These are phyloP conservation scores for Drosophila dives DNA, from an alignment of 2,888 invertebrate genomes.

Conservation along the genomic window DNA sequence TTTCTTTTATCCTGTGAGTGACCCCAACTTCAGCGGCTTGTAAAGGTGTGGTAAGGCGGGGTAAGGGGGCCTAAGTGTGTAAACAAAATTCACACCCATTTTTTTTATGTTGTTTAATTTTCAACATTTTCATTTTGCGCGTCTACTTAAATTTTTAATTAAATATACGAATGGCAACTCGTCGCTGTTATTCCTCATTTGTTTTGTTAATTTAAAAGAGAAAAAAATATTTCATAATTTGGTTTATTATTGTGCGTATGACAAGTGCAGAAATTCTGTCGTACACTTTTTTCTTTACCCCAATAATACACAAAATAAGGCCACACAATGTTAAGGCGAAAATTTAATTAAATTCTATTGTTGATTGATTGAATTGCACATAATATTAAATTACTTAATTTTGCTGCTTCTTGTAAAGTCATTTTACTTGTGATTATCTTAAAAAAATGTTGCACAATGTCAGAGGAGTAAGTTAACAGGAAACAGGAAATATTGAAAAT, in stretches of 20 bases:
- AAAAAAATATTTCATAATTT: not conserved
- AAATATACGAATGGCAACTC: constrained; percentile 31
- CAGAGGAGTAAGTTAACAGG: not conserved
- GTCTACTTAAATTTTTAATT: constrained; percentile 37
- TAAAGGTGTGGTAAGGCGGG: not conserved
- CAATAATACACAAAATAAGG: constrained; percentile 14
- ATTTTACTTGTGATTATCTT: not conserved
- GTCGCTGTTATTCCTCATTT: not conserved
- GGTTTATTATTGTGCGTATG: constrained; percentile 31
- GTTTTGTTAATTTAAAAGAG: constrained; percentile 3
- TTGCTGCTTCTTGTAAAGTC: not conserved
- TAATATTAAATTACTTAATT: not conserved
- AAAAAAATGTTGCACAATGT: not conserved
- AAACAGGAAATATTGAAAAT: not conserved
- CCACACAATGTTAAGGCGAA: not conserved
- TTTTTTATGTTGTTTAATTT: constrained; percentile 30
- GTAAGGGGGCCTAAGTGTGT: not conserved
- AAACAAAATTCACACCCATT: constrained; percentile 6
- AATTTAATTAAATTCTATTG: constrained; percentile 44
- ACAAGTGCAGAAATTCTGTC: constrained; percentile 32
- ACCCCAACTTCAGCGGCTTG: constrained; percentile 23
- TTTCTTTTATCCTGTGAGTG: constrained; percentile 3
- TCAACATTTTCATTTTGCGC: constrained; percentile 1
- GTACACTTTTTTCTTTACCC: not conserved
- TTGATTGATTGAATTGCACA: constrained; percentile 5